phyloP scores from a whole-genome alignment of 2,797 vertebrate species.

The Potorous gilbertii region DNA sequence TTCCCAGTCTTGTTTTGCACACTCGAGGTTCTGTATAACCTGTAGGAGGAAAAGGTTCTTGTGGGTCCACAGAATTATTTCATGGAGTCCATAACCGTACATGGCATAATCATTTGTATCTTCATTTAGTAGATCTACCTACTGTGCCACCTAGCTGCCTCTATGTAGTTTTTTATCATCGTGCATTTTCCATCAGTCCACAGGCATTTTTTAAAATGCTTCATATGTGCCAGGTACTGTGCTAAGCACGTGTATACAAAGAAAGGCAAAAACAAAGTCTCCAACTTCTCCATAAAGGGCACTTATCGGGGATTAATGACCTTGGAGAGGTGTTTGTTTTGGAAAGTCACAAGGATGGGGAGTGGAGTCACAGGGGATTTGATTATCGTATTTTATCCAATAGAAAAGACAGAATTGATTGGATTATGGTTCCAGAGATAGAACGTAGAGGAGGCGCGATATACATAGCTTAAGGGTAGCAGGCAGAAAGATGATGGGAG shows the following conservation, averaged over 20 bases:
- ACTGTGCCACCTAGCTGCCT: background rate
- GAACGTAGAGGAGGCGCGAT: background rate
- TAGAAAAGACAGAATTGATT: background rate
- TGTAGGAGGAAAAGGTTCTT: background rate
- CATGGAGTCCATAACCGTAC: background rate
- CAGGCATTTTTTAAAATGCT: too few species aligned
- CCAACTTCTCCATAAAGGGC: background rate
- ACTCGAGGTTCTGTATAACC: too few species aligned
- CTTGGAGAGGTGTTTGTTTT: background rate
- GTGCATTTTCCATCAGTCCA: background rate
- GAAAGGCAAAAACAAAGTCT: background rate
- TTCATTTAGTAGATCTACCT: background rate
- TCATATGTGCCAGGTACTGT: too few species aligned
- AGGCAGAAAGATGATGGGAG: background rate
- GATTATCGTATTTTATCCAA: background rate
- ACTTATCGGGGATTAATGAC: background rate
- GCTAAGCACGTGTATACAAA: background rate
- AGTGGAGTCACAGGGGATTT: background rate
- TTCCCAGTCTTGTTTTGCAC: background rate
- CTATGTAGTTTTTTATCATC: background rate
- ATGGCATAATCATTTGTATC: background rate
- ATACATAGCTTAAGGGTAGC: background rate
- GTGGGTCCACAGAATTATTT: background rate
- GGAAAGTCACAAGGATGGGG: background rate
- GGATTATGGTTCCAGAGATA: background rate